phyloP scores from a whole-genome alignment of 2,888 invertebrate species.

The Cristatella mucedo region DNA sequence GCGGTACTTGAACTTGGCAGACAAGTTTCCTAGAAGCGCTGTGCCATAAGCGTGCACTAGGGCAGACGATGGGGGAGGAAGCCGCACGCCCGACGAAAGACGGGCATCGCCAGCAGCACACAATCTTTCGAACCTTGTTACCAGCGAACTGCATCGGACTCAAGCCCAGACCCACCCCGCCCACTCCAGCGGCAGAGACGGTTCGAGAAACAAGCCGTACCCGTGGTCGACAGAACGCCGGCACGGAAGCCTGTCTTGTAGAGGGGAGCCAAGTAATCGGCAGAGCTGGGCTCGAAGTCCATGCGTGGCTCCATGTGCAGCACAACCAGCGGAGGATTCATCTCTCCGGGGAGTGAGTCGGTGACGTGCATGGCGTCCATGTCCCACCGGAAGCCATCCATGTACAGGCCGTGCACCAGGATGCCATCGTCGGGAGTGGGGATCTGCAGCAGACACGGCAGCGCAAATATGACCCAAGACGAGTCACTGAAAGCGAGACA shows the following conservation, averaged over 20 bases:
- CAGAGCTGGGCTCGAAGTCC: conserved; percentile 40
- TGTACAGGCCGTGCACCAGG: conserved; percentile 38
- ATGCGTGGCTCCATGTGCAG: conserved; percentile 48
- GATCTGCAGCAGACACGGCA: conserved; percentile 20
- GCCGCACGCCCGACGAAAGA: background rate
- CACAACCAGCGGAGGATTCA: conserved; percentile 57
- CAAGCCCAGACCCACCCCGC: background rate
- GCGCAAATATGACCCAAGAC: too few species aligned
- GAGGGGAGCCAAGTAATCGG: conserved; percentile 33
- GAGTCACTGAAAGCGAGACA: too few species aligned
- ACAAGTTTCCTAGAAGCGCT: too few species aligned
- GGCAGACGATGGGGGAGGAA: background rate
- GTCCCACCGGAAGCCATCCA: conserved; percentile 39
- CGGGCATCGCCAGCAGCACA: background rate
- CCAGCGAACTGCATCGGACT: background rate
- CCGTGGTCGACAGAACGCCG: conserved; percentile 40
- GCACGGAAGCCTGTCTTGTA: conserved; percentile 38
- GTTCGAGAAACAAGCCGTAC: conserved; percentile 16
- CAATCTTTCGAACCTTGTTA: background rate
- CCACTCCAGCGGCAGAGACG: background rate
- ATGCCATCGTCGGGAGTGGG: conserved; percentile 33
- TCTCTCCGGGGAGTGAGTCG: conserved; percentile 48
- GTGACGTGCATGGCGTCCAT: conserved; percentile 22
- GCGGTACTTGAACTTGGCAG: too few species aligned
- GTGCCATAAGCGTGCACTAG: too few species aligned